Conservation (phyloP, 2,113 vertebrate genomes). For the Mormyrus lacerda region DNA sequence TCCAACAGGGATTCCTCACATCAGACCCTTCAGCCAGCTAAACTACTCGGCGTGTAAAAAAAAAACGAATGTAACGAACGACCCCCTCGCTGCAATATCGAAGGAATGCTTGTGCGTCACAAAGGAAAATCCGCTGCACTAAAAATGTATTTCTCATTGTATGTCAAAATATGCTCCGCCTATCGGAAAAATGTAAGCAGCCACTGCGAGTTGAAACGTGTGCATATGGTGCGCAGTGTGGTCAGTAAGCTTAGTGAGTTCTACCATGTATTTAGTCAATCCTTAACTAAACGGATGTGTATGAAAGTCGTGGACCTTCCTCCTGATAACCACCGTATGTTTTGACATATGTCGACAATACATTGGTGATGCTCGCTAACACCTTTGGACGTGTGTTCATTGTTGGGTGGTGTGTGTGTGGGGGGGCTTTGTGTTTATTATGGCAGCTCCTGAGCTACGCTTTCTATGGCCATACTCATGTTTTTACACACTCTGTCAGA, state of each 20-base stretch:
- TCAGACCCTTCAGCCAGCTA: not conserved
- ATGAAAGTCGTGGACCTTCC: not conserved
- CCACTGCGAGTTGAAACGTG: not conserved
- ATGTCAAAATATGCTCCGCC: conserved; percentile 1
- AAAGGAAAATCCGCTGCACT: not conserved
- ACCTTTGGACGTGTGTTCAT: not conserved
- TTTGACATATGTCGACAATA: conserved; percentile 1
- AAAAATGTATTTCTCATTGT: not conserved
- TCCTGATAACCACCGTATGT: not conserved
- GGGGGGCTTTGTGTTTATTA: not conserved
- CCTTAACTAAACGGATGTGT: conserved; percentile 18
- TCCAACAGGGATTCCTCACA: not conserved
- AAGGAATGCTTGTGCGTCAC: not conserved
- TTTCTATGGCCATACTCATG: not conserved
- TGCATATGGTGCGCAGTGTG: conserved; percentile 41
- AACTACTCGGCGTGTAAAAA: not conserved
- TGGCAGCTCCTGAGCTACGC: not conserved
- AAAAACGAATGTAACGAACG: not conserved
- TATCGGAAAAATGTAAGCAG: not conserved
- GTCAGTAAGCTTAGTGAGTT: conserved; percentile 27
- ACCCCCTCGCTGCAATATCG: not conserved
- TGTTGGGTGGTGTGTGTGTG: not conserved
- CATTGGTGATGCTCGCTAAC: not conserved
- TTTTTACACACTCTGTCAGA: not conserved
- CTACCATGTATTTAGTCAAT: conserved; percentile 21